Evolutionary conservation across 37 sponge, comb jelly and placozoan species (phyloP).

Genomic region (Halichondria panicea): DNA sequence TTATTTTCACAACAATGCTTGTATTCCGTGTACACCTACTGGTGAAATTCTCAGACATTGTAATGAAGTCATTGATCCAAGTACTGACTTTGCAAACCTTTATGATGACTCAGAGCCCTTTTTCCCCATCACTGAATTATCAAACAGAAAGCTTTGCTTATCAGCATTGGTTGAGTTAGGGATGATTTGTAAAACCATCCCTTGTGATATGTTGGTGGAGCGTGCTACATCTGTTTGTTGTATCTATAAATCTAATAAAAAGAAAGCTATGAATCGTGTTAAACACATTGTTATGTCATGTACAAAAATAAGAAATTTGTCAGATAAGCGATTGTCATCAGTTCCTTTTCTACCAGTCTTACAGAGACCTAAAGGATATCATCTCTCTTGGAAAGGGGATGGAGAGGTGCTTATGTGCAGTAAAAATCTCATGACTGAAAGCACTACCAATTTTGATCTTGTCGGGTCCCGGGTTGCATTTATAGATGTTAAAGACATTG

Average conservation of each 20-base stretch:
- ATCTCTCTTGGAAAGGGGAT: slow-evolving; percentile 40
- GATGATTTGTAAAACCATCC: background rate
- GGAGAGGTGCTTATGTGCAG: slow-evolving; percentile 13
- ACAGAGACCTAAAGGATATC: slow-evolving; percentile 20
- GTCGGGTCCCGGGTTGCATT: no score
- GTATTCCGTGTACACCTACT: slow-evolving; percentile 61
- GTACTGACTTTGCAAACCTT: slow-evolving; percentile 13
- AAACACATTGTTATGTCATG: slow-evolving; percentile 4
- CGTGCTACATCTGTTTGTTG: slow-evolving; percentile 9
- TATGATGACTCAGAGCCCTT: slow-evolving; percentile 30
- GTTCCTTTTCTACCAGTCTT: slow-evolving; percentile 55
- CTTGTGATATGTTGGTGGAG: slow-evolving; percentile 11
- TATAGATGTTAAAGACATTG: background rate
- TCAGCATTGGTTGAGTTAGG: background rate
- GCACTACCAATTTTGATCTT: background rate
- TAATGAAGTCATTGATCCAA: slow-evolving; percentile 32
- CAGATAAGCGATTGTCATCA: background rate
- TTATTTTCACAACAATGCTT: slow-evolving; percentile 8
- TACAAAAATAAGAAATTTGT: background rate
- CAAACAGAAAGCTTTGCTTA: slow-evolving; percentile 1
- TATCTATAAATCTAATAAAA: slow-evolving; percentile 1
- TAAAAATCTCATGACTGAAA: slow-evolving; percentile 8
- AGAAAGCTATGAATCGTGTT: slow-evolving; percentile 39
- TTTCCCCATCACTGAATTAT: slow-evolving; percentile 26
- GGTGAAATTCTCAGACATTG: slow-evolving; percentile 21